Percentiles rank a stretch among this genome's conserved stretches.
These are phyloP conservation scores for Iphiclides podalirius DNA, from an alignment of 2,888 invertebrate species.

Conservation along the genomic window DNA sequence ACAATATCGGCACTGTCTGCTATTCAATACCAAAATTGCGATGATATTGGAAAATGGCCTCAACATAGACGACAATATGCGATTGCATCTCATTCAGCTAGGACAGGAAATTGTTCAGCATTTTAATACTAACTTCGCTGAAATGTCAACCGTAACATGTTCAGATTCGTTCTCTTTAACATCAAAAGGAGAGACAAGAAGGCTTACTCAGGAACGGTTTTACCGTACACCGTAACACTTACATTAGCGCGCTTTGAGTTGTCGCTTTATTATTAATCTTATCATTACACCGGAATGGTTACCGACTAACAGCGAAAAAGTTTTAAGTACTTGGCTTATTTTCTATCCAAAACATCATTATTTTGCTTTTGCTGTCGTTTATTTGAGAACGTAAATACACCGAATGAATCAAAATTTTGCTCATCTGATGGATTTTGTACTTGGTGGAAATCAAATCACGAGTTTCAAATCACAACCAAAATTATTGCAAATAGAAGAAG, in stretches of 20 bases:
- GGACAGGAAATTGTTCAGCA: constrained; percentile 4
- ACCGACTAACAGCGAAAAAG: constrained; percentile 15
- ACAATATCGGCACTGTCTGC: constrained; percentile 5
- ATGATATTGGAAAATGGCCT: constrained; percentile 19
- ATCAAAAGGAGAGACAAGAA: constrained; percentile 12
- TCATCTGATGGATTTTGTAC: constrained; percentile 11
- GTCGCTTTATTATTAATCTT: no score
- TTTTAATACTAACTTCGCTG: constrained; percentile 13
- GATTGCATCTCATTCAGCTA: constrained; percentile 4
- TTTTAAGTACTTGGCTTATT: constrained; percentile 19
- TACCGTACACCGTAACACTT: constrained; percentile 13
- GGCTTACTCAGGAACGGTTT: constrained; percentile 15
- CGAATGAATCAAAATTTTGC: constrained; percentile 7
- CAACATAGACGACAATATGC: constrained; percentile 6
- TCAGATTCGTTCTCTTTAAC: constrained; percentile 8
- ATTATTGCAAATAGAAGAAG: constrained; percentile 29
- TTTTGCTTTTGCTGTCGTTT: constrained; percentile 21
- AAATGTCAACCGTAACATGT: constrained; percentile 8
- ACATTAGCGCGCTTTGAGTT: no score
- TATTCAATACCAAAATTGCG: constrained; percentile 7
- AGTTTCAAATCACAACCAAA: constrained; percentile 15
- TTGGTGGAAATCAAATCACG: constrained; percentile 16
- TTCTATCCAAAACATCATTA: constrained; percentile 15
- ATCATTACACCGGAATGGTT: no score
- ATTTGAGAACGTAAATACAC: constrained; percentile 9